Base-by-base conservation (phyloP, 2,797 vertebrate genomes). In the Lepus townsendii region DNA sequence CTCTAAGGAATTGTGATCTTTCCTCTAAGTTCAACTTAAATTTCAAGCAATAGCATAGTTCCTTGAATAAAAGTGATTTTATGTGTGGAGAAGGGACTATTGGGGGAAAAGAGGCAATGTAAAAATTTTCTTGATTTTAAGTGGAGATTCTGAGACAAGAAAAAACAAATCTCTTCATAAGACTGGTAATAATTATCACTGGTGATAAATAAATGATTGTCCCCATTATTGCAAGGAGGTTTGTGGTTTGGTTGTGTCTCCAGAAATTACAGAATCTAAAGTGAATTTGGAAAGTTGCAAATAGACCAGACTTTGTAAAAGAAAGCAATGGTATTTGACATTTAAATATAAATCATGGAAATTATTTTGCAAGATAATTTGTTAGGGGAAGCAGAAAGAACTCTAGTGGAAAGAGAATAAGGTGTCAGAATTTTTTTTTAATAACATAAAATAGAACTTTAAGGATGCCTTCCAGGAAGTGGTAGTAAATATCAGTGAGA, bases 331-430 rank as follows among this genome's bases (percentile, higher is more conserved):
- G 38, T 8, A 95, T 62, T 94, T 87, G 79, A 96, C 92, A 91
- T 89, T 96, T 88, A 85, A 95, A 85, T 83, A 69, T n/a, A 62
- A 82, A 50, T 80, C 62, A 96, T 16, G 14, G 52, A 86, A 75
- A 91, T 89, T 91, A 76, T 92, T 97, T 96, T 92, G 11, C n/a
- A 92, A 88, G 83, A 83, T 66, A 87, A 80, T 92, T 96, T 96
- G 83, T 94, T 88, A 60, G 57, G 32, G 35, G 63, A 96, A 93
- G 22, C 83, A 95, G 75, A 86, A 96, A 83, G 75, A 96, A 79
- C 62, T 52, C 50, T 86, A 88, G 83, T 8, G 2, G 26, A 92
- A 92, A 90, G 92, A 57, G 42, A 96, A 73, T 66, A 86, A 93
- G 63, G 38, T 66, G 69, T 52, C 73, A 35, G n/a, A 82, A 80